Evolutionary conservation across 2,113 vertebrate genomes (phyloP).

Genomic region (Cacatua alba): DNA sequence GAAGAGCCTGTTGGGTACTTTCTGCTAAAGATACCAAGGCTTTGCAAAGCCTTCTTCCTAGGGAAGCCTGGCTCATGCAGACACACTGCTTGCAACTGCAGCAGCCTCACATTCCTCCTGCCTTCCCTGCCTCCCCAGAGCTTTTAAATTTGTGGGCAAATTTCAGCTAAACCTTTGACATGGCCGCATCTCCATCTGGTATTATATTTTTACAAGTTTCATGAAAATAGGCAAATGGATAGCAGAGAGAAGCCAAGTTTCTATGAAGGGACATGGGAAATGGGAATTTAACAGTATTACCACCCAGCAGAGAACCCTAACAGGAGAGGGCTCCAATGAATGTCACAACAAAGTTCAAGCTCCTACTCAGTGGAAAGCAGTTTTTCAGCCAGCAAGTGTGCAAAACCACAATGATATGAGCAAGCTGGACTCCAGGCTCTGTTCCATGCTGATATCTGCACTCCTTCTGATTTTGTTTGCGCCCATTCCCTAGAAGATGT

Average conservation of each 20-base stretch:
- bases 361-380: neutral
- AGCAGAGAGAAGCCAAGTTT: neutral
- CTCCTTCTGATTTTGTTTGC: neutral
- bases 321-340: neutral
- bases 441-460: neutral
- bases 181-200: neutral
- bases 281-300: neutral
- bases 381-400: neutral
- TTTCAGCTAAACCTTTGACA: neutral
- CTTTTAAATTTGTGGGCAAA: neutral
- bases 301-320: neutral
- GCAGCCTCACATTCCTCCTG: neutral
- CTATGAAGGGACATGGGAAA: neutral
- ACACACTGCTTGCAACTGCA: neutral
- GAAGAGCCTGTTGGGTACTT: neutral
- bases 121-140: neutral
- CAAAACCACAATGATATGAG: neutral
- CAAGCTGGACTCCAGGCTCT: neutral
- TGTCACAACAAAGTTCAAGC: neutral
- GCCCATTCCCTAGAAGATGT: neutral
- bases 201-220: neutral
- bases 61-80: rapidly evolving
- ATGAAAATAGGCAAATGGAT: neutral
- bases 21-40: neutral
- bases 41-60: neutral